These are phyloP conservation scores for Pituophis catenifer DNA, from an alignment of 2,113 vertebrate genomes.

Conservation along the genomic window DNA sequence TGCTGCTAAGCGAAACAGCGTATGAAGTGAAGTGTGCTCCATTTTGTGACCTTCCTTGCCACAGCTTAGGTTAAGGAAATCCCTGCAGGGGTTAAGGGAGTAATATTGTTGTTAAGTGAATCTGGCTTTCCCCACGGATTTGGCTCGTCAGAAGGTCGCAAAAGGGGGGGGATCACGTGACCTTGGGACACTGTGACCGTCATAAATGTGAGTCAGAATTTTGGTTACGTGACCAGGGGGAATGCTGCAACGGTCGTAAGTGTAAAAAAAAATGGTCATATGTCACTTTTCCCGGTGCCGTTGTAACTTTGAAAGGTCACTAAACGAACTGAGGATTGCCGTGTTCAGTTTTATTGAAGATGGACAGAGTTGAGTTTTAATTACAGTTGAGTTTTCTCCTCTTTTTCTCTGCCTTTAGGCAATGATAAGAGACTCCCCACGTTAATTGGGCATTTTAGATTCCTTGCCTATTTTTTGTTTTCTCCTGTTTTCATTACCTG, in stretches of 20 bases:
- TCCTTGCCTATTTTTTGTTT: neutral
- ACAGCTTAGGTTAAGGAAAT: neutral
- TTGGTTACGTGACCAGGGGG: neutral
- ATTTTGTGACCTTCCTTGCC: neutral
- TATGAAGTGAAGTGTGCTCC: neutral
- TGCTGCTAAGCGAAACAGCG: neutral
- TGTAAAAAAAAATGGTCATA: neutral
- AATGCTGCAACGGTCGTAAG: no score
- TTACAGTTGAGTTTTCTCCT: neutral
- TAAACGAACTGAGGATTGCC: neutral
- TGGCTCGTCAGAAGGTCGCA: neutral
- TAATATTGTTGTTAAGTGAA: neutral
- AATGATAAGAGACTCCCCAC: neutral
- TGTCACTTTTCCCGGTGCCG: neutral
- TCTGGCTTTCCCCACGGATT: neutral
- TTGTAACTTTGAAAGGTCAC: neutral
- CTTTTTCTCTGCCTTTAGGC: neutral
- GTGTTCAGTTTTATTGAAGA: no score
- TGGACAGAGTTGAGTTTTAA: neutral
- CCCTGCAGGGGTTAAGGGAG: no score
- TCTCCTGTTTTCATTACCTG: neutral
- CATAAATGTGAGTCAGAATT: neutral
- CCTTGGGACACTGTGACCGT: neutral
- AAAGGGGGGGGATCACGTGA: neutral
- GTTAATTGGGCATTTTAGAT: neutral